Evolutionary conservation across 2,888 invertebrate genomes (phyloP).

Genomic region (Spialia ferax): DNA sequence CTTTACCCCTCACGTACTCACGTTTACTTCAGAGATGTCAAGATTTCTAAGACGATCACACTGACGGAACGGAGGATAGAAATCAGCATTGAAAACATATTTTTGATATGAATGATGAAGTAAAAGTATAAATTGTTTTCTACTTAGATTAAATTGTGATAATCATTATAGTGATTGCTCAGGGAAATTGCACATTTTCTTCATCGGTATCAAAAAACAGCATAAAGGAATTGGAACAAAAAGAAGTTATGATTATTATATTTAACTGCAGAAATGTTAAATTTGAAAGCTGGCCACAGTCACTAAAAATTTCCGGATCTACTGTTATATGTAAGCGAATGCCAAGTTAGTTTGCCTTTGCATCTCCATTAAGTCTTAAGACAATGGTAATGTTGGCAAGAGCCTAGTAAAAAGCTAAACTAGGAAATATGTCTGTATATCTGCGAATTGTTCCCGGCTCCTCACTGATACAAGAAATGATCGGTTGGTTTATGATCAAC

Average conservation of each 20-base stretch:
- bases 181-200: too few relatives aligned
- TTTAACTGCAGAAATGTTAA: not conserved
- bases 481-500: constrained; percentile 19
- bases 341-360: constrained; percentile 29
- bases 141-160: too few relatives aligned
- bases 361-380: constrained; percentile 30
- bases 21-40: constrained; percentile 9
- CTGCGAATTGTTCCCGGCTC: constrained; percentile 16
- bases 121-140: not conserved
- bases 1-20: not conserved
- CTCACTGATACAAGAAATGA: not conserved
- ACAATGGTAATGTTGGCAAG: constrained; percentile 37
- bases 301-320: constrained; percentile 23
- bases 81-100: not conserved
- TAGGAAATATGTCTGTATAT: constrained; percentile 26
- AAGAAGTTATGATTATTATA: not conserved
- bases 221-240: too few relatives aligned
- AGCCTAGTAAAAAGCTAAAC: constrained; percentile 27
- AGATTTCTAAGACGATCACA: not conserved
- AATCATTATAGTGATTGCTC: too few relatives aligned
- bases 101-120: not conserved
- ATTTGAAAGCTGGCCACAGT: not conserved
- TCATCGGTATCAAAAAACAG: too few relatives aligned
- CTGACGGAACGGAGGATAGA: not conserved
- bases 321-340: constrained; percentile 27